Conservation (phyloP, 2,888 invertebrate genomes). For the Hydriomena furcata region DNA sequence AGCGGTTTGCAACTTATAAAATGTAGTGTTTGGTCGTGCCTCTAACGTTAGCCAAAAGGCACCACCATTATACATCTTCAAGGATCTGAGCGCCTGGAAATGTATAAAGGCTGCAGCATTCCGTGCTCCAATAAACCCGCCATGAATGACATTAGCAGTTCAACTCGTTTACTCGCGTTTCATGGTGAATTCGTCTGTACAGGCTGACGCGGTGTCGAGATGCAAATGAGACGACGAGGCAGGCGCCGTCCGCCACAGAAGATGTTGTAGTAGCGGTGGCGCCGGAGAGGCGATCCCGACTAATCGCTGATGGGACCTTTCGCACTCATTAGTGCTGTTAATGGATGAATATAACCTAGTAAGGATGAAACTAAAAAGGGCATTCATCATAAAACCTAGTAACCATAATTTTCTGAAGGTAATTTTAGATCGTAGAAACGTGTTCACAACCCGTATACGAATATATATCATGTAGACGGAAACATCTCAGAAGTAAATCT, state of each 20-base stretch:
- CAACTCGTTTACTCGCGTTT: constrained; percentile 32
- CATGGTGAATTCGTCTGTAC: constrained; percentile 32
- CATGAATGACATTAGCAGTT: constrained; percentile 25
- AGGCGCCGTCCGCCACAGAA: constrained; percentile 37
- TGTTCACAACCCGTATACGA: too few species aligned
- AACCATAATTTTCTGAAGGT: too few species aligned
- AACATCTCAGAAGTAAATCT: too few species aligned
- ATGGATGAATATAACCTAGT: constrained; percentile 13
- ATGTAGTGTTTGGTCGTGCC: too few species aligned
- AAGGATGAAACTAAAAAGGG: too few species aligned
- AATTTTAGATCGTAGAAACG: too few species aligned
- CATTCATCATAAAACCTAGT: too few species aligned
- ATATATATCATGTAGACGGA: too few species aligned
- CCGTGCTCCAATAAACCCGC: constrained; percentile 22
- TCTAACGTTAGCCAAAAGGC: too few species aligned
- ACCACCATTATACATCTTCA: too few species aligned
- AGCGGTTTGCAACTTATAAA: too few species aligned
- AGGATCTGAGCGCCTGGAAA: too few species aligned
- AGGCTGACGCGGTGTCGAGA: constrained; percentile 33
- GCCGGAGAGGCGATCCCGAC: constrained; percentile 48
- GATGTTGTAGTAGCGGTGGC: constrained; percentile 37
- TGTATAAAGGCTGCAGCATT: constrained; percentile 5
- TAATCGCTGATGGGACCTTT: constrained; percentile 47
- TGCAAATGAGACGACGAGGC: constrained; percentile 41
- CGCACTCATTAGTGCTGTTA: constrained; percentile 25